These are phyloP conservation scores for Ploceus nigricollis DNA, from an alignment of 2,113 vertebrate genomes.

Conservation along the genomic window DNA sequence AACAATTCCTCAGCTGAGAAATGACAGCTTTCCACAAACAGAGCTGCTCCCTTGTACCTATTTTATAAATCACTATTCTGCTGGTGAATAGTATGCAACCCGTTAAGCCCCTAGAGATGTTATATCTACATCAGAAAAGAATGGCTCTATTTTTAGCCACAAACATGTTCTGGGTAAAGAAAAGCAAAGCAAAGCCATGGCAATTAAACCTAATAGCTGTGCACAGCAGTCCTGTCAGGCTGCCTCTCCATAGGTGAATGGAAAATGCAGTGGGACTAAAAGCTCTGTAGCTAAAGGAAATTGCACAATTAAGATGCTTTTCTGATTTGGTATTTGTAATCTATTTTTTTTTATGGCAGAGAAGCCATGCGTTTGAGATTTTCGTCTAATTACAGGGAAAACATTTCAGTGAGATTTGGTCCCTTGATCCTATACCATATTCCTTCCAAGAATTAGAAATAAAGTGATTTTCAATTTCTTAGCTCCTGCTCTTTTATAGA, in stretches of 20 bases:
- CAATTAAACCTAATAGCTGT: slow-evolving; percentile 65
- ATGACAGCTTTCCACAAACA: not conserved
- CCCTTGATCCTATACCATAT: not conserved
- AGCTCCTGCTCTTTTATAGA: not conserved
- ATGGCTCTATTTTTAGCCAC: slow-evolving; percentile 67
- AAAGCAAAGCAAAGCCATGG: slow-evolving; percentile 48
- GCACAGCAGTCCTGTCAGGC: slow-evolving; percentile 17
- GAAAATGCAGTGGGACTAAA: slow-evolving; percentile 14
- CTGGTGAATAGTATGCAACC: not conserved
- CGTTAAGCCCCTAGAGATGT: slow-evolving; percentile 18
- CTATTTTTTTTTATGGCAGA: not conserved
- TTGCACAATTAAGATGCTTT: not conserved
- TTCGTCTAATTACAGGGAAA: not conserved
- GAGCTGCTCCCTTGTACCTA: not conserved
- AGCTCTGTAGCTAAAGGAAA: not conserved
- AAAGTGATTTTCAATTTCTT: not conserved
- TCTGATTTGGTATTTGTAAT: not conserved
- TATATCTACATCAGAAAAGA: slow-evolving; percentile 55
- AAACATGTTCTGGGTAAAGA: slow-evolving; percentile 48
- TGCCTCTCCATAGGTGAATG: slow-evolving; percentile 9
- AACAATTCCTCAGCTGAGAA: not conserved
- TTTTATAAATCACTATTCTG: not conserved
- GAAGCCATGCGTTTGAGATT: not conserved
- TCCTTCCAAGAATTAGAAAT: not conserved
- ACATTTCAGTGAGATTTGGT: not conserved